Evolutionary conservation across 2,113 vertebrate species (phyloP).

Genomic region (Dermatemys mawii): DNA sequence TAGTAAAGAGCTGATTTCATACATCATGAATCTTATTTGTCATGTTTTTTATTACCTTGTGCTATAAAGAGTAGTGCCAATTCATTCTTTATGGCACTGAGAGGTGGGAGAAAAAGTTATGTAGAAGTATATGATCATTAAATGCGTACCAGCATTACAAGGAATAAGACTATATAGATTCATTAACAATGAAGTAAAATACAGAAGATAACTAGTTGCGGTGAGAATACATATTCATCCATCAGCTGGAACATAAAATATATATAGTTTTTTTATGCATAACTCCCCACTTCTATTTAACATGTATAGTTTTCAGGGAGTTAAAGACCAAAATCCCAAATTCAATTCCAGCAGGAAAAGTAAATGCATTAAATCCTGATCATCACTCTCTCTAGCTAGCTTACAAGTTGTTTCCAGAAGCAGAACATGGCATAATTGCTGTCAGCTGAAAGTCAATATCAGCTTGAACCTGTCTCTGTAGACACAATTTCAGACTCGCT

Average conservation of each 20-base stretch:
- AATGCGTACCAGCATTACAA: background rate
- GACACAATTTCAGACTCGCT: background rate
- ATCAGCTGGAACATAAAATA: background rate
- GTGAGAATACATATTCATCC: background rate
- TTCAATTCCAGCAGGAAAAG: background rate
- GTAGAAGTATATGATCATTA: background rate
- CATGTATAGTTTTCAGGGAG: background rate
- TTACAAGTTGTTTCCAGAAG: background rate
- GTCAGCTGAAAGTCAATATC: background rate
- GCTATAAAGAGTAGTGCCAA: background rate
- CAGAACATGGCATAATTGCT: background rate
- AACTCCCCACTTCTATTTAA: background rate
- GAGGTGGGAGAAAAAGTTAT: background rate
- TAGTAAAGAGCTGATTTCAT: constrained; percentile 14
- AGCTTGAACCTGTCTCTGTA: background rate
- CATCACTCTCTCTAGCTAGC: background rate
- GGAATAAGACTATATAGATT: background rate
- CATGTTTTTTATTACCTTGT: background rate
- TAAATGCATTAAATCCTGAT: background rate
- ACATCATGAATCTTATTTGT: constrained; percentile 41
- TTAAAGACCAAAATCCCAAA: background rate
- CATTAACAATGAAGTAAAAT: background rate
- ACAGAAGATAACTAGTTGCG: background rate
- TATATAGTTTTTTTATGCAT: background rate
- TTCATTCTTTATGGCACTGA: constrained; percentile 29